Evolutionary conservation across 2,113 vertebrate genomes (phyloP).

Genomic region (Chloropsis hardwickii): DNA sequence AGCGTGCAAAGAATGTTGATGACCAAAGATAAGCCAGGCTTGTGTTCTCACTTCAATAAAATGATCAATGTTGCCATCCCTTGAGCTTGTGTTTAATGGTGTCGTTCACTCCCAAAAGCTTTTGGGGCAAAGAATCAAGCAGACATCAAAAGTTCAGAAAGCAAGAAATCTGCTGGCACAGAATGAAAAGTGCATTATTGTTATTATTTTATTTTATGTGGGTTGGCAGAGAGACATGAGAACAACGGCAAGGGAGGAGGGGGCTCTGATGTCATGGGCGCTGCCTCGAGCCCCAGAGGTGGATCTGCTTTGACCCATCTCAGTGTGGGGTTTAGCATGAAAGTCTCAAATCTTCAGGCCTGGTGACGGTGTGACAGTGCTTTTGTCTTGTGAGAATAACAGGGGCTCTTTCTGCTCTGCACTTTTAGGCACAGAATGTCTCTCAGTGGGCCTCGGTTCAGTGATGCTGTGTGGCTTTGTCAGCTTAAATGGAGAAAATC

Average conservation of each 20-base stretch:
- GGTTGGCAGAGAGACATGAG: not conserved
- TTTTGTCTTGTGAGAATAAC: not conserved
- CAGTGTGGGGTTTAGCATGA: not conserved
- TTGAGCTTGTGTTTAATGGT: not conserved
- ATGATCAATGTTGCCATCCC: not conserved
- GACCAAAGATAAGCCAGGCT: not conserved
- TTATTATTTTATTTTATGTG: conserved; percentile 6
- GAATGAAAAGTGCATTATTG: not conserved
- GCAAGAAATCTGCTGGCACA: not conserved
- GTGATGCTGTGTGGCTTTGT: not conserved
- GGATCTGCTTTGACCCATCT: not conserved
- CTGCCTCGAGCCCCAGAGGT: not conserved
- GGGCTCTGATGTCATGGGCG: not conserved
- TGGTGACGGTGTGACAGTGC: not conserved
- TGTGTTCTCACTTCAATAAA: not conserved
- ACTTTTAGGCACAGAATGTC: not conserved
- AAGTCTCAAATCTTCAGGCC: not conserved
- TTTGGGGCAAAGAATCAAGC: not conserved
- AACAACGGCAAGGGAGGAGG: not conserved
- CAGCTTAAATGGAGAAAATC: not conserved
- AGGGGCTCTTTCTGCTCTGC: not conserved
- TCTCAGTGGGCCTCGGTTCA: not conserved
- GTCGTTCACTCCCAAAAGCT: not conserved
- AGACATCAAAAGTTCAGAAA: not conserved
- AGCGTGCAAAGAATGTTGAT: not conserved